Conservation (phyloP, 2,113 vertebrate species). For the Catagonus wagneri region DNA sequence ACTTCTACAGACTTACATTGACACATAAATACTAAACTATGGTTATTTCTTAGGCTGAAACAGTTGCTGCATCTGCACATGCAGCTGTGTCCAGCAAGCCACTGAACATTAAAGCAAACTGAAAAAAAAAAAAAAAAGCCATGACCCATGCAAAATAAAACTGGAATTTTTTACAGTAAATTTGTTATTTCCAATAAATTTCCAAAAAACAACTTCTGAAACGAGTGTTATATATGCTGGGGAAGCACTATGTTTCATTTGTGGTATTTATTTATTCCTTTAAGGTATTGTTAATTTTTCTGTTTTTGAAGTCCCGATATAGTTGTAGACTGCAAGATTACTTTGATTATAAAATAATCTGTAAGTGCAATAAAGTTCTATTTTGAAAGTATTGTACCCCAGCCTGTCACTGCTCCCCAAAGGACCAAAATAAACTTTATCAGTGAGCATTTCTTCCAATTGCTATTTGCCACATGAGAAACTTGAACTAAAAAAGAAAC, state of each 20-base stretch:
- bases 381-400: slow-evolving; percentile 51
- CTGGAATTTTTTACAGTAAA: slow-evolving; percentile 24
- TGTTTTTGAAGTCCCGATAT: slow-evolving; percentile 46
- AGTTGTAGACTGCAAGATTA: slow-evolving; percentile 38
- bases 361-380: slow-evolving; percentile 65
- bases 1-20: slow-evolving; percentile 16
- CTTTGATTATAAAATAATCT: slow-evolving; percentile 63
- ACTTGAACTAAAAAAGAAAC: slow-evolving; percentile 68
- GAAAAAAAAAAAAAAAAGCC: not conserved
- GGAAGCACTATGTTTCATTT: not conserved
- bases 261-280: slow-evolving; percentile 44
- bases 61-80: slow-evolving; percentile 17
- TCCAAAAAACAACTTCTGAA: slow-evolving; percentile 41
- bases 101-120: slow-evolving; percentile 51
- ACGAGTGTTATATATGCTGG: not conserved
- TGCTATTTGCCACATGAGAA: slow-evolving; percentile 64
- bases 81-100: slow-evolving; percentile 28
- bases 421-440: slow-evolving; percentile 60
- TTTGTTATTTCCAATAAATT: not conserved
- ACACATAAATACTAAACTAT: not conserved
- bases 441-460: slow-evolving; percentile 54
- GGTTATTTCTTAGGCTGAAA: slow-evolving; percentile 53
- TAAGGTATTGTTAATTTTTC: slow-evolving; percentile 54
- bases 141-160: not conserved
- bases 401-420: slow-evolving; percentile 41